Conservation (phyloP, 2,888 invertebrate genomes). For the Cordylochernes scorpioides region DNA sequence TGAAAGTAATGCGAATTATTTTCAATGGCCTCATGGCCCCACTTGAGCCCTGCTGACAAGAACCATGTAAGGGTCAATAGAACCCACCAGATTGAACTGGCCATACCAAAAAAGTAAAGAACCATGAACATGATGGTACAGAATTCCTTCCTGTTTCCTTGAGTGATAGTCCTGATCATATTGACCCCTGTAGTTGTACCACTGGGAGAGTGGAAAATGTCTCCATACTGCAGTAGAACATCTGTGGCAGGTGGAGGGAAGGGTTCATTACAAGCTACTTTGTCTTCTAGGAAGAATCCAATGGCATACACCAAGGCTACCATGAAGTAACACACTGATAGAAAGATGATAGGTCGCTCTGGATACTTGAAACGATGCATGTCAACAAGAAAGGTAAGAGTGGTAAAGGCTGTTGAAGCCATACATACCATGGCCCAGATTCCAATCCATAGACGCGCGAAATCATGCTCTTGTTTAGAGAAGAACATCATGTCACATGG, state of each 20-base stretch:
- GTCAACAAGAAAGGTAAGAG: slow-evolving; percentile 64
- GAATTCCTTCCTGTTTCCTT: slow-evolving; percentile 32
- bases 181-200: slow-evolving; percentile 31
- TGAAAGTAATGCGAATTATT: slow-evolving; percentile 91
- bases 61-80: slow-evolving; percentile 87
- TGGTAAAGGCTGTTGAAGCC: slow-evolving; percentile 55
- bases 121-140: slow-evolving; percentile 90
- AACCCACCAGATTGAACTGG: slow-evolving; percentile 93
- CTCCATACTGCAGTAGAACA: no score
- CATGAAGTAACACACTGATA: slow-evolving; percentile 83
- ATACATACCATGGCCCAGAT: slow-evolving; percentile 74
- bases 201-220: no score
- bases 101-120: slow-evolving; percentile 84
- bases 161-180: slow-evolving; percentile 52
- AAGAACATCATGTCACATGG: slow-evolving; percentile 85
- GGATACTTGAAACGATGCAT: slow-evolving; percentile 87
- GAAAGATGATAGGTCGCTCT: slow-evolving; percentile 83
- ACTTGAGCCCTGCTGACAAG: slow-evolving; percentile 77
- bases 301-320: slow-evolving; percentile 66
- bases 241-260: slow-evolving; percentile 38
- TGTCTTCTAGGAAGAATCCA: slow-evolving; percentile 52
- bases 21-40: slow-evolving; percentile 94
- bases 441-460: slow-evolving; percentile 71
- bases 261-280: slow-evolving; percentile 53
- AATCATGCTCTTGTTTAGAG: slow-evolving; percentile 44